Evolutionary conservation across 2,888 invertebrate species (phyloP).

Genomic region (Sussaba pulchella): DNA sequence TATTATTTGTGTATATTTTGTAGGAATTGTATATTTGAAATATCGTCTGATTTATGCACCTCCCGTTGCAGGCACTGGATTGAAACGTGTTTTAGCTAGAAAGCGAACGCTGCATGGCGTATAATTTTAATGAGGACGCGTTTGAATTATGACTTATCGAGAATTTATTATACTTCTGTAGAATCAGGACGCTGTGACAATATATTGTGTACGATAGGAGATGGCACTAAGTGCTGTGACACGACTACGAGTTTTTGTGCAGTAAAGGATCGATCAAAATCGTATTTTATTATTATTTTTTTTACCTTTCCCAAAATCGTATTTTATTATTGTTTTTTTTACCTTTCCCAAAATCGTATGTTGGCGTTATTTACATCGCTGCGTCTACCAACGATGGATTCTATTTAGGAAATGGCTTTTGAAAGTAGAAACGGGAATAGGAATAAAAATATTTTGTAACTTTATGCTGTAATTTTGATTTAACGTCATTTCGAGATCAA

Average conservation of each 20-base stretch:
- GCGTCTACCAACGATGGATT: neutral
- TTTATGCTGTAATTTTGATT: too few species aligned
- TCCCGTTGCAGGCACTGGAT: constrained; percentile 74
- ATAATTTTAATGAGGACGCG: constrained; percentile 40
- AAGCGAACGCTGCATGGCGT: constrained; percentile 39
- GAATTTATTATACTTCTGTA: constrained; percentile 19
- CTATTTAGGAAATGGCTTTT: neutral
- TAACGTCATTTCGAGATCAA: too few species aligned
- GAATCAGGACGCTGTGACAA: neutral
- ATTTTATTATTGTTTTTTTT: neutral
- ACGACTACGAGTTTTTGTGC: neutral
- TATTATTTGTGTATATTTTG: constrained; percentile 27
- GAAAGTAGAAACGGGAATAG: neutral
- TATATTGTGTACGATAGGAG: constrained; percentile 12
- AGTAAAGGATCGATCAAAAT: constrained; percentile 7
- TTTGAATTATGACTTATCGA: constrained; percentile 55
- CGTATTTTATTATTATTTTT: neutral
- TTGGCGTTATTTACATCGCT: constrained; percentile 2
- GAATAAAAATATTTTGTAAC: neutral
- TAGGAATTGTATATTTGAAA: constrained; percentile 47
- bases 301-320: neutral
- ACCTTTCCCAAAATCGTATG: neutral
- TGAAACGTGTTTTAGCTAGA: constrained; percentile 59
- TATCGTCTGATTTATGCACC: constrained; percentile 58
- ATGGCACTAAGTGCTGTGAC: constrained; percentile 17